Percentiles rank a stretch among this genome's conserved stretches.
Conservation (phyloP, 1,140 invertebrate genomes). For the Drosophila parabipectinata region DNA sequence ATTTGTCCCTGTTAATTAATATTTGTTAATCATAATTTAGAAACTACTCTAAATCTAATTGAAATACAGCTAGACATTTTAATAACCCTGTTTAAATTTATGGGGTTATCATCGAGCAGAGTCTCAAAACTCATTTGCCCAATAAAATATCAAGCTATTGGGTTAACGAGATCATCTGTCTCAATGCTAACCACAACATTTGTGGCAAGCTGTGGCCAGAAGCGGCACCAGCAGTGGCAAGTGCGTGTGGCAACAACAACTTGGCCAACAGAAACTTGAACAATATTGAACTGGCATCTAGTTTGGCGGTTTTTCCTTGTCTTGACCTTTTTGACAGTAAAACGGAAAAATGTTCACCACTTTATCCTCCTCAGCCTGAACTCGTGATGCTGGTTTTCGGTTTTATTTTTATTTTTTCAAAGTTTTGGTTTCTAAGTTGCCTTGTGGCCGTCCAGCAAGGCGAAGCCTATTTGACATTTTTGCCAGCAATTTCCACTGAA, state of each 20-base stretch:
- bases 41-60: not conserved
- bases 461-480: constrained; percentile 79
- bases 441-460: constrained; percentile 54
- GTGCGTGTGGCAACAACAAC: constrained; percentile 42
- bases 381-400: constrained; percentile 75
- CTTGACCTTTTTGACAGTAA: constrained; percentile 71
- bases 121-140: constrained; percentile 18
- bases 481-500: constrained; percentile 74
- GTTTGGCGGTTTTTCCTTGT: constrained; percentile 65
- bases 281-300: constrained; percentile 46
- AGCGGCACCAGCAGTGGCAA: constrained; percentile 18
- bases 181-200: constrained; percentile 61
- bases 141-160: constrained; percentile 41
- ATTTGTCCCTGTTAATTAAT: not conserved
- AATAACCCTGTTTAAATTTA: not conserved
- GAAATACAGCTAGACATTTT: not conserved
- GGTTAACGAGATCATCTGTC: constrained; percentile 47
- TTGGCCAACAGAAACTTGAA: constrained; percentile 14
- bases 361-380: constrained; percentile 64
- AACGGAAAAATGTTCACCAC: constrained; percentile 72
- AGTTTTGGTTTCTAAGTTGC: constrained; percentile 44
- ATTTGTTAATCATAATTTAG: not conserved
- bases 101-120: not conserved
- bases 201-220: constrained; percentile 34
- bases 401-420: constrained; percentile 60